Evolutionary conservation across 2,797 vertebrate genomes (phyloP).

Genomic region (Hoplostethus atlanticus): DNA sequence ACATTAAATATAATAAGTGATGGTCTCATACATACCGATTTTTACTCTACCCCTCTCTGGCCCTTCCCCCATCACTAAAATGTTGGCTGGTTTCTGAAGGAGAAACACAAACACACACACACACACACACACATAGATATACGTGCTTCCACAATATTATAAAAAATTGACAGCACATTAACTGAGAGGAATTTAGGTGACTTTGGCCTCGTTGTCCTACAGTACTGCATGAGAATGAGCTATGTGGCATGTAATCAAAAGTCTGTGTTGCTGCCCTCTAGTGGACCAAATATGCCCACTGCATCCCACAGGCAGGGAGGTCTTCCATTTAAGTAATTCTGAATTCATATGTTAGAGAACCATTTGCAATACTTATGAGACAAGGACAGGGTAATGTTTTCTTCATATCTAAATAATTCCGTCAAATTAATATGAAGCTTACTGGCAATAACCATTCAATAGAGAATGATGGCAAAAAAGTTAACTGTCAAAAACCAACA

Average conservation of each 20-base stretch:
- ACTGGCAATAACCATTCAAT: not conserved
- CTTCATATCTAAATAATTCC: slow-evolving; percentile 1
- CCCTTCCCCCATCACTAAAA: slow-evolving; percentile 99
- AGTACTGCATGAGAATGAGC: not conserved
- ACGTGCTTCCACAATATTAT: slow-evolving; percentile 2
- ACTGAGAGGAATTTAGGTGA: not conserved
- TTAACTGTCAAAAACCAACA: not conserved
- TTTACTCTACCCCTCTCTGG: slow-evolving; percentile 99
- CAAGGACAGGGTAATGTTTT: not conserved
- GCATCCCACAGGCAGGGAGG: not conserved
- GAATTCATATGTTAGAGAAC: not conserved
- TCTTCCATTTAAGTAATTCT: slow-evolving; percentile 15
- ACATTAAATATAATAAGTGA: not conserved
- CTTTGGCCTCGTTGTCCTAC: slow-evolving; percentile 16
- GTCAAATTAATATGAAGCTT: not conserved
- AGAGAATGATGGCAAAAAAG: not conserved
- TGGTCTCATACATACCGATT: slow-evolving; percentile 92
- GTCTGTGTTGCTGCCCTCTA: slow-evolving; percentile 63
- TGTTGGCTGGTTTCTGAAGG: slow-evolving; percentile 99
- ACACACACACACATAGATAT: slow-evolving; percentile 1
- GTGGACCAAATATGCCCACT: slow-evolving; percentile 46
- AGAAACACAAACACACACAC: slow-evolving; percentile 31
- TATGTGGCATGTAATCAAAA: not conserved
- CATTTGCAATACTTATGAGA: not conserved
- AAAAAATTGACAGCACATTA: slow-evolving; percentile 9